Conservation (phyloP, 1,140 invertebrate genomes). For the Mycetomoellerius zeteki region DNA sequence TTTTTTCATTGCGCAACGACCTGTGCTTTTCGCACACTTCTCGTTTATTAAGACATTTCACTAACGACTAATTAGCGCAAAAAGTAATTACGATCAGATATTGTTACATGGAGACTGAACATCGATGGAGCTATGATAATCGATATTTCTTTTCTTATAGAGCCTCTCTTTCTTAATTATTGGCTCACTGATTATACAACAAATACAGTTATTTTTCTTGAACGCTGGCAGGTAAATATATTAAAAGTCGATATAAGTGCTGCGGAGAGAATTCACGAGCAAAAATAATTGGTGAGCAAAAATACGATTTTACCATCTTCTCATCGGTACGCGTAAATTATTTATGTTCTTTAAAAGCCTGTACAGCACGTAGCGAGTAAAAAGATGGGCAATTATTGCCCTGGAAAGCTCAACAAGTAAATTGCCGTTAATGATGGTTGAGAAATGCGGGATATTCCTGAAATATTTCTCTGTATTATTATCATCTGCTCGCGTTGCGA, state of each 20-base stretch:
- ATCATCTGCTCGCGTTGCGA: not conserved
- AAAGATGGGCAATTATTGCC: slow-evolving; percentile 34
- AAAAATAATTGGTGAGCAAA: slow-evolving; percentile 7
- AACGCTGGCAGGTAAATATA: slow-evolving; percentile 12
- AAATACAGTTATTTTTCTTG: slow-evolving; percentile 16
- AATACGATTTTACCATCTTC: slow-evolving; percentile 42
- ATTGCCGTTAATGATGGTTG: slow-evolving; percentile 26
- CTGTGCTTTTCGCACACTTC: not conserved
- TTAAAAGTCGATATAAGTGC: slow-evolving; percentile 41
- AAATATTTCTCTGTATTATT: not conserved
- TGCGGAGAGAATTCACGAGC: not conserved
- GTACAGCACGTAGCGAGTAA: not conserved
- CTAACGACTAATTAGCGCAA: slow-evolving; percentile 28
- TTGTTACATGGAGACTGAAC: not conserved
- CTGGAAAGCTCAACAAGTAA: not conserved
- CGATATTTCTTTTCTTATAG: not conserved
- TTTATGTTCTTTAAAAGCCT: slow-evolving; percentile 52
- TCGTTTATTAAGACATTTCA: slow-evolving; percentile 29
- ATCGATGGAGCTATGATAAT: not conserved
- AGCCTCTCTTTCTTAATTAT: not conserved
- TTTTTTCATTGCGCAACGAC: slow-evolving; percentile 12
- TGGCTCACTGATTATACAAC: slow-evolving; percentile 21
- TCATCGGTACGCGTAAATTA: slow-evolving; percentile 9
- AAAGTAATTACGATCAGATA: slow-evolving; percentile 2
- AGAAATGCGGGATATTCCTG: not conserved